phyloP scores from a whole-genome alignment of 2,888 invertebrate species.

The Cacoxenus indagator region DNA sequence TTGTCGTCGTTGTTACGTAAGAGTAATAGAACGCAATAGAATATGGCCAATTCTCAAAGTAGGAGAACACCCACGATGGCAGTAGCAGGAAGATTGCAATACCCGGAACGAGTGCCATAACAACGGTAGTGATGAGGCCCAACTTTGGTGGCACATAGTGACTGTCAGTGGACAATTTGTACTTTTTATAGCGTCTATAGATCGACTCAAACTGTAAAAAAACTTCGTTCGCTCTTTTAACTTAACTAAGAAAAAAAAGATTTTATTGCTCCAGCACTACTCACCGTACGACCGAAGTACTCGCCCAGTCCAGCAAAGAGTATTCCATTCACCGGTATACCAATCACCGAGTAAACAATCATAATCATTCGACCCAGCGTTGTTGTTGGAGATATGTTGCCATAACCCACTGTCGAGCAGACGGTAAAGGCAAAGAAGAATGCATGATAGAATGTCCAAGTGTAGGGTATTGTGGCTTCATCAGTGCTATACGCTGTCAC shows the following conservation, averaged over 20 bases:
- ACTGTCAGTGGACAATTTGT: constrained; percentile 75
- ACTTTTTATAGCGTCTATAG: constrained; percentile 84
- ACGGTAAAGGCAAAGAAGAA: constrained; percentile 93
- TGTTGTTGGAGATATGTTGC: constrained; percentile 89
- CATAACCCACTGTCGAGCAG: constrained; percentile 93
- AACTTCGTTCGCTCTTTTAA: not conserved
- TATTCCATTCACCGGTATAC: constrained; percentile 74
- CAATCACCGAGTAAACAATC: constrained; percentile 89
- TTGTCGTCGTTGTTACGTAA: constrained; percentile 88
- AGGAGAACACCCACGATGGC: constrained; percentile 86
- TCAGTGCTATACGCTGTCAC: constrained; percentile 77
- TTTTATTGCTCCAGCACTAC: constrained; percentile 47
- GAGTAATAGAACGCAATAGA: constrained; percentile 88
- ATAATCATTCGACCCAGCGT: constrained; percentile 85
- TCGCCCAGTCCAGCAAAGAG: constrained; percentile 85
- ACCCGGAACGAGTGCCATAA: constrained; percentile 89
- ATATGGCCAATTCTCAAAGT: constrained; percentile 89
- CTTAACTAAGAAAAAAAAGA: constrained; percentile 2
- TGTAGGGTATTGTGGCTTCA: constrained; percentile 75
- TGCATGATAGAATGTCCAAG: constrained; percentile 93
- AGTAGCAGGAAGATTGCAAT: constrained; percentile 88
- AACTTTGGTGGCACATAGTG: constrained; percentile 79
- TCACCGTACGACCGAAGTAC: constrained; percentile 85
- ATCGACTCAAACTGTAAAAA: constrained; percentile 78
- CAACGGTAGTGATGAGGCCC: constrained; percentile 83